These are phyloP conservation scores for Epicauta chinensis DNA, from an alignment of 1,140 invertebrate genomes.

Conservation along the genomic window DNA sequence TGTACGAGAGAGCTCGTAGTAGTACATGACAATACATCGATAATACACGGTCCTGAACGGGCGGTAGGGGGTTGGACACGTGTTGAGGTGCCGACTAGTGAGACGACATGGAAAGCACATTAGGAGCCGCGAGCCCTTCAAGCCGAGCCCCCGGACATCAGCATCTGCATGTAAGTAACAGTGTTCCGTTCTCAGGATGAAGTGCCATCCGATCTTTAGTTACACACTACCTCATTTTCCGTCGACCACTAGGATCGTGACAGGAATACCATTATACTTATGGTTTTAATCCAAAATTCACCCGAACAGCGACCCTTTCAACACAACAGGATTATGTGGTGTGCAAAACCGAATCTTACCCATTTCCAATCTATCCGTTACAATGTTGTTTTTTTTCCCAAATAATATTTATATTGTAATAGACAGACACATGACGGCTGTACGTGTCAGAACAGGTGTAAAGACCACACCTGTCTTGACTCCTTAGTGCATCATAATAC, in stretches of 20 bases:
- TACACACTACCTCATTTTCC: constrained; percentile 10
- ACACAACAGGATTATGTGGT: constrained; percentile 15
- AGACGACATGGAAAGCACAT: constrained; percentile 41
- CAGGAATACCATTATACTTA: constrained; percentile 9
- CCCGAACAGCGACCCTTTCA: constrained; percentile 10
- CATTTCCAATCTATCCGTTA: too few species aligned
- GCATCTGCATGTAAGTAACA: constrained; percentile 33
- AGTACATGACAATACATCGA: constrained; percentile 42
- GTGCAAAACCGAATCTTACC: background rate
- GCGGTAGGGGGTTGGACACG: constrained; percentile 32
- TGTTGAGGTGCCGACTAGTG: constrained; percentile 37
- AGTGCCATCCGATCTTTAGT: constrained; percentile 21
- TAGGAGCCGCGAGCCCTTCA: constrained; percentile 27
- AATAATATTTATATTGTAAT: too few species aligned
- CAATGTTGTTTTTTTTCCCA: too few species aligned
- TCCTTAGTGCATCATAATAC: too few species aligned
- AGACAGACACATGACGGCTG: too few species aligned
- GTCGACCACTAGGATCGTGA: constrained; percentile 13
- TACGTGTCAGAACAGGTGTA: too few species aligned
- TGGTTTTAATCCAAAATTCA: constrained; percentile 16
- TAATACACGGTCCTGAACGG: constrained; percentile 34
- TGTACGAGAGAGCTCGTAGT: constrained; percentile 31
- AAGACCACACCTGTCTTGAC: too few species aligned
- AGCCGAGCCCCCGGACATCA: constrained; percentile 28
- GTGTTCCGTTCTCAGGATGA: constrained; percentile 25